These are phyloP conservation scores for Monodelphis domestica DNA, from an alignment of 2,797 vertebrate species.

Conservation along the genomic window DNA sequence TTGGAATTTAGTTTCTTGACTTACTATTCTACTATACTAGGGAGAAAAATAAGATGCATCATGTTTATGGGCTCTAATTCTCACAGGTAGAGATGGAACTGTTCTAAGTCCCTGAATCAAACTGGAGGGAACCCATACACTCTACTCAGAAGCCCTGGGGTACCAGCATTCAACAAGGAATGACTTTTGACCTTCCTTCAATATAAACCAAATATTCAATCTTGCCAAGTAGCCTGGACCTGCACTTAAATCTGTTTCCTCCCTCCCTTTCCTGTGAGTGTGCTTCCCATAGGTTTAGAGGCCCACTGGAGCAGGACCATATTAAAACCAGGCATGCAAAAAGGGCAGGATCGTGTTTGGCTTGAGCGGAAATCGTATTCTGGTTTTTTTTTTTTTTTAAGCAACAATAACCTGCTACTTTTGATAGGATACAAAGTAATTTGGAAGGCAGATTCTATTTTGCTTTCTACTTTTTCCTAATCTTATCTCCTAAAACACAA, in stretches of 20 bases:
- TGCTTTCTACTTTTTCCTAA: background rate
- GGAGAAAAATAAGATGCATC: background rate
- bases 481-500: background rate
- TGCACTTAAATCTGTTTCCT: background rate
- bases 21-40: background rate
- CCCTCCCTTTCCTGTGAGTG: background rate
- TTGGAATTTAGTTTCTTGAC: background rate
- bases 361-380: background rate
- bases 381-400: background rate
- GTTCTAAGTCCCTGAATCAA: background rate
- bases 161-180: background rate
- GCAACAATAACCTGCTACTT: background rate
- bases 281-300: background rate
- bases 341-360: background rate
- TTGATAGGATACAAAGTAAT: background rate
- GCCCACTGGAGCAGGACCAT: background rate
- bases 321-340: slow-evolving; percentile 1
- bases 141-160: background rate
- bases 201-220: background rate
- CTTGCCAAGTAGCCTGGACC: background rate
- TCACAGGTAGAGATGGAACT: background rate
- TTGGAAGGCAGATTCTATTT: background rate
- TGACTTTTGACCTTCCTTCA: background rate
- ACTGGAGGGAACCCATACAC: background rate
- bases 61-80: background rate